Conservation (phyloP, 2,797 vertebrate species). For the Tauraco hartlaubi region DNA sequence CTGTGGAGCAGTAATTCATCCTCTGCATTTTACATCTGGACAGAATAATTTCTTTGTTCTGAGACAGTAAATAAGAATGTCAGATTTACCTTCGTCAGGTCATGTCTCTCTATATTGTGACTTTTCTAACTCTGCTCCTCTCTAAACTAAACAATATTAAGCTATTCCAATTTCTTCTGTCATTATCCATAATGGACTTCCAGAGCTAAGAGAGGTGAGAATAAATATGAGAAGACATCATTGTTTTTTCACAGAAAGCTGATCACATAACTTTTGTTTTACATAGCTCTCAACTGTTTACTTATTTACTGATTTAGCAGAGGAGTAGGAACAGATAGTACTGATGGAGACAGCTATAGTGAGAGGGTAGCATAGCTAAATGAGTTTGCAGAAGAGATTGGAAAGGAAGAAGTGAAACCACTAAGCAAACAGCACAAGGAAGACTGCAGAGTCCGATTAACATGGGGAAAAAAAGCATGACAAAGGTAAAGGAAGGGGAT, state of each 20-base stretch:
- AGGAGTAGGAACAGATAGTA: not conserved
- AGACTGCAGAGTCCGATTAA: not conserved
- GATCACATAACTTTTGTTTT: conserved; percentile 49
- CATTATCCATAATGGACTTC: conserved; percentile 55
- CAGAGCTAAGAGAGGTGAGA: conserved; percentile 19
- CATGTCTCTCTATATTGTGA: conserved; percentile 17
- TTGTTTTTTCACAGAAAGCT: not conserved
- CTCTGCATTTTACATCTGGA: conserved; percentile 38
- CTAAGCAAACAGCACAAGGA: not conserved
- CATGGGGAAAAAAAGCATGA: not conserved
- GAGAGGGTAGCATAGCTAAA: not conserved
- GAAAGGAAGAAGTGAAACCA: not conserved
- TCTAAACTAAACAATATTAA: conserved; percentile 48
- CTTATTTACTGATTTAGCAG: conserved; percentile 42
- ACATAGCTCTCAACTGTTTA: conserved; percentile 9
- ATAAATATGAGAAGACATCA: conserved; percentile 23
- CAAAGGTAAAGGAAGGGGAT: not conserved
- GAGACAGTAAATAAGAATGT: conserved; percentile 56
- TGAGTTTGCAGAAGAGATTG: conserved; percentile 6
- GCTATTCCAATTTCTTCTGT: conserved; percentile 52
- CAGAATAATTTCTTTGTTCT: conserved; percentile 61
- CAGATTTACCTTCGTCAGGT: conserved; percentile 57
- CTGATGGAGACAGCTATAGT: not conserved
- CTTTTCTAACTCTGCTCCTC: conserved; percentile 35
- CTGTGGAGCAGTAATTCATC: conserved; percentile 46